A percentile compares a stretch with the other conserved stretches of the same genome.
Conservation (phyloP, 2,797 vertebrate species). For the Peromyscus eremicus region DNA sequence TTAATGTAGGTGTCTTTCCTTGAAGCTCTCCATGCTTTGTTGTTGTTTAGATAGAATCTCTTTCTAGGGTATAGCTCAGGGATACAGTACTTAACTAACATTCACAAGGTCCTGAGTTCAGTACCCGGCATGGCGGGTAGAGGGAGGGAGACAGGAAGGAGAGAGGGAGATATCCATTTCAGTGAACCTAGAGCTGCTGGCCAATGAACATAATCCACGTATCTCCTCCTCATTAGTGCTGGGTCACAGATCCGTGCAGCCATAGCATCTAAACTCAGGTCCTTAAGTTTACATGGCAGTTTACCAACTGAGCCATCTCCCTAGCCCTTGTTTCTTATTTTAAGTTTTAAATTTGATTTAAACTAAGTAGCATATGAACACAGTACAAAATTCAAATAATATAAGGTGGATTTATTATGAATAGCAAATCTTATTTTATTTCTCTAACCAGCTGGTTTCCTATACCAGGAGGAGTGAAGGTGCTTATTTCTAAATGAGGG, state of each 20-base stretch:
- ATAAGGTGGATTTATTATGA: constrained; percentile 27
- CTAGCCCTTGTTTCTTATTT: not conserved
- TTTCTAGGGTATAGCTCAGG: not conserved
- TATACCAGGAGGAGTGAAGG: constrained; percentile 33
- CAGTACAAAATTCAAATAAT: constrained; percentile 52
- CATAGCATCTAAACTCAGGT: not conserved
- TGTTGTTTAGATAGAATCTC: not conserved
- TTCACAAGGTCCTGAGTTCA: not conserved
- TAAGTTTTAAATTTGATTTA: constrained; percentile 57
- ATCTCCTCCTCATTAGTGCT: not conserved
- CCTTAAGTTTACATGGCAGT: not conserved
- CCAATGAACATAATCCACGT: not conserved
- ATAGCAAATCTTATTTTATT: constrained; percentile 53
- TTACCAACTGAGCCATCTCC: not conserved
- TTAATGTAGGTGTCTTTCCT: not conserved
- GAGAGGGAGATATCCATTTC: not conserved
- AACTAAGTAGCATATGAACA: not conserved
- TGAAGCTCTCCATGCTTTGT: not conserved
- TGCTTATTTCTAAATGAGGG: not conserved
- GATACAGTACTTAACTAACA: not conserved
- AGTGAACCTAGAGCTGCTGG: not conserved
- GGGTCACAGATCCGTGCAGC: not conserved
- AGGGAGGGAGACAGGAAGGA: not conserved
- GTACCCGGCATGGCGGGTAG: not conserved
- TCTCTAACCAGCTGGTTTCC: constrained; percentile 50